Percentiles rank a stretch among this genome's conserved stretches.
These are phyloP conservation scores for Ceratosolen fusciceps DNA, from an alignment of 1,140 invertebrate genomes.

Conservation along the genomic window DNA sequence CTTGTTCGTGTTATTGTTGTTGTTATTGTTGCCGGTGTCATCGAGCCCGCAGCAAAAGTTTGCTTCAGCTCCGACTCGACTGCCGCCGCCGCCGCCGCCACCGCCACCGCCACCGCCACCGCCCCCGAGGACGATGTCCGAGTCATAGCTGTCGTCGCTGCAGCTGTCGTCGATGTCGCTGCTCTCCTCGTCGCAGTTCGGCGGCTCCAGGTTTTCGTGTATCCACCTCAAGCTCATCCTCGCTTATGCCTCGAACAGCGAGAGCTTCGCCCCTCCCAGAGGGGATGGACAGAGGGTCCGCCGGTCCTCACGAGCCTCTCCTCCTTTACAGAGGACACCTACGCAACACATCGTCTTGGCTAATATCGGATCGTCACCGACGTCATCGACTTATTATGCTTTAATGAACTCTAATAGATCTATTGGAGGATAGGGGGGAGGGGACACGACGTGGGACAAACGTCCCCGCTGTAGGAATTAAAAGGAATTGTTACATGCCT, in stretches of 20 bases:
- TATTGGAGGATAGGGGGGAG: too few relatives aligned
- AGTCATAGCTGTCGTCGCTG: constrained; percentile 65
- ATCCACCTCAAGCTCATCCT: constrained; percentile 68
- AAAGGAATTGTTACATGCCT: too few relatives aligned
- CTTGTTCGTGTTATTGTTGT: constrained; percentile 20
- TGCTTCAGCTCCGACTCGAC: too few relatives aligned
- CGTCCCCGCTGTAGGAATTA: too few relatives aligned
- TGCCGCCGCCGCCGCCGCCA: constrained; percentile 10
- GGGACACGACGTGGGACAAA: too few relatives aligned
- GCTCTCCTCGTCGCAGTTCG: constrained; percentile 65
- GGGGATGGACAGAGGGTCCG: not conserved
- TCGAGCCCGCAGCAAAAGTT: not conserved
- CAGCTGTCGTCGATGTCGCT: constrained; percentile 68
- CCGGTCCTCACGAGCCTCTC: not conserved
- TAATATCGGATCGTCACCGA: too few relatives aligned
- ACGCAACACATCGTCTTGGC: too few relatives aligned
- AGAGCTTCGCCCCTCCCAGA: not conserved
- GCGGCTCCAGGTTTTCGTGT: constrained; percentile 63
- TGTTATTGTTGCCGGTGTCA: not conserved
- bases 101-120: constrained; percentile 7
- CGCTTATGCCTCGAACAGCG: not conserved
- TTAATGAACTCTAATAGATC: too few relatives aligned
- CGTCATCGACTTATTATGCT: too few relatives aligned
- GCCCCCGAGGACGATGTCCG: constrained; percentile 55
- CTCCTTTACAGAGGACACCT: too few relatives aligned